A percentile compares a stretch with the other conserved stretches of the same genome.
Evolutionary conservation across 2,888 invertebrate species (phyloP).

Genomic region (Caenorhabditis plicata): DNA sequence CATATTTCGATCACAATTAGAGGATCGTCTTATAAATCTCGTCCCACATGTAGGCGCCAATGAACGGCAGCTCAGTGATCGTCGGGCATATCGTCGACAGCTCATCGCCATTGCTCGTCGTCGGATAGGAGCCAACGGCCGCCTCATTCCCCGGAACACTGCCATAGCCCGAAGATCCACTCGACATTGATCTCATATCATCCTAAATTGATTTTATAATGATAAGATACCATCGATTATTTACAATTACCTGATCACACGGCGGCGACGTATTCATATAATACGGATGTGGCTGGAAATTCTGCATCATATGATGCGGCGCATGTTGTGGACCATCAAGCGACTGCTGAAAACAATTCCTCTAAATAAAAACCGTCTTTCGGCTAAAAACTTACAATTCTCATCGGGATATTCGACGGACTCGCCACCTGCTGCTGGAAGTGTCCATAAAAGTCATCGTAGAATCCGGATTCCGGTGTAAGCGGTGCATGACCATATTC

Average conservation of each 20-base stretch:
- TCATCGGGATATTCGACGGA: slow-evolving; percentile 12
- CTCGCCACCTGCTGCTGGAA: slow-evolving; percentile 8
- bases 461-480: slow-evolving; percentile 57
- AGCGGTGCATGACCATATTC: slow-evolving; percentile 48
- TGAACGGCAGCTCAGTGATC: slow-evolving; percentile 5
- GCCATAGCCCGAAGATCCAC: slow-evolving; percentile 49
- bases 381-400: slow-evolving; percentile 28
- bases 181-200: slow-evolving; percentile 52
- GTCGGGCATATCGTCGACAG: slow-evolving; percentile 26
- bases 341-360: no score
- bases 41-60: slow-evolving; percentile 8
- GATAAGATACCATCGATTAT: background rate
- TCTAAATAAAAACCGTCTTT: slow-evolving; percentile 4
- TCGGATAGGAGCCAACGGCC: background rate
- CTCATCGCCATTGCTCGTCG: slow-evolving; percentile 11
- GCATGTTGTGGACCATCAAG: background rate
- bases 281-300: no score
- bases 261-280: slow-evolving; percentile 23
- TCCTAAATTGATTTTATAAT: slow-evolving; percentile 33
- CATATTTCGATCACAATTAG: no score
- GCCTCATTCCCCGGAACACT: background rate
- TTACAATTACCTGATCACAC: slow-evolving; percentile 20
- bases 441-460: slow-evolving; percentile 46
- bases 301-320: slow-evolving; percentile 12
- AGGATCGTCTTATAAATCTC: slow-evolving; percentile 15